Conservation (phyloP, 1,140 invertebrate species). For the Harpegnathos saltator region DNA sequence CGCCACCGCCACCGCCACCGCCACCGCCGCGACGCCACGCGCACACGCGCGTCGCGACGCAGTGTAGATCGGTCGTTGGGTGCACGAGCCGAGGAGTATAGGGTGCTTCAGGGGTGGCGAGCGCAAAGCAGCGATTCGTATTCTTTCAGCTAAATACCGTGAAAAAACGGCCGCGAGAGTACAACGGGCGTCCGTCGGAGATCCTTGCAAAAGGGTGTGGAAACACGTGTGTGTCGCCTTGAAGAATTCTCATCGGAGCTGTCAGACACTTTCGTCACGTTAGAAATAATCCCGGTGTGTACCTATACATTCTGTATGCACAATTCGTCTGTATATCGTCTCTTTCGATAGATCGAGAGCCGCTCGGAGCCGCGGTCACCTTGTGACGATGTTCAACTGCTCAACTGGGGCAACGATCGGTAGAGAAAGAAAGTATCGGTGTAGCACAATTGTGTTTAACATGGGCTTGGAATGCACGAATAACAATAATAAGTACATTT, state of each 20-base stretch:
- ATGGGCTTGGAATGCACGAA: no score
- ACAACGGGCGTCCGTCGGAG: neutral
- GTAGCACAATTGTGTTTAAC: no score
- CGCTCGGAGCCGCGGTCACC: no score
- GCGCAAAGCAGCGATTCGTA: slow-evolving; percentile 2
- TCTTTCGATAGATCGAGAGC: no score
- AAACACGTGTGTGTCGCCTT: neutral
- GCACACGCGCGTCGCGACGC: neutral
- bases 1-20: slow-evolving; percentile 6
- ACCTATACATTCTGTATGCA: no score
- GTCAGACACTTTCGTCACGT: neutral
- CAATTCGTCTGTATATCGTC: no score
- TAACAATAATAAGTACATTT: no score
- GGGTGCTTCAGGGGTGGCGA: slow-evolving; percentile 8
- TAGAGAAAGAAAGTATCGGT: no score
- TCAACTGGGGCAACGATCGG: no score
- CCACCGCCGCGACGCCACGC: slow-evolving; percentile 25
- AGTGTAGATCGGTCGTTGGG: neutral
- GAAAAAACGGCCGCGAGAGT: neutral
- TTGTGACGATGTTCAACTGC: no score
- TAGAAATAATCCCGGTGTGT: neutral
- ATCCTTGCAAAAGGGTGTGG: neutral
- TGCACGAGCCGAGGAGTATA: slow-evolving; percentile 19
- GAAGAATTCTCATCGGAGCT: neutral
- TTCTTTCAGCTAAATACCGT: neutral